phyloP scores from a whole-genome alignment of 1,140 invertebrate genomes.

The Drosophila micromelanica region DNA sequence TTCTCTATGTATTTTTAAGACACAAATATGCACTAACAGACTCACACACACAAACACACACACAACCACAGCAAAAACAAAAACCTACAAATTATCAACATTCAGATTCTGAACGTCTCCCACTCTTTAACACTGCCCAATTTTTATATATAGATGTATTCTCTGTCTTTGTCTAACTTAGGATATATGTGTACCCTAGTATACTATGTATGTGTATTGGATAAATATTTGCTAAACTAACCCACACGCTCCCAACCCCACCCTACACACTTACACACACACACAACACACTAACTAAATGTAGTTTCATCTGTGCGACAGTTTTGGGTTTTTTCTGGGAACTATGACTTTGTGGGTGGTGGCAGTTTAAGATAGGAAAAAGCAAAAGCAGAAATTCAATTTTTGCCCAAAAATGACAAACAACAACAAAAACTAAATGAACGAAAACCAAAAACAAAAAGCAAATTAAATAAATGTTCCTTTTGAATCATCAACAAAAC shows the following conservation, averaged over 20 bases:
- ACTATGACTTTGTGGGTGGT: slow-evolving; percentile 48
- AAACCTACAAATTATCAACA: slow-evolving; percentile 63
- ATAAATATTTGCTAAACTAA: slow-evolving; percentile 52
- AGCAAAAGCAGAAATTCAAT: slow-evolving; percentile 73
- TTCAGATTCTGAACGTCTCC: slow-evolving; percentile 67
- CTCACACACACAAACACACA: slow-evolving; percentile 12
- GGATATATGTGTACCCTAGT: slow-evolving; percentile 68
- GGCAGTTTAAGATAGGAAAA: slow-evolving; percentile 44
- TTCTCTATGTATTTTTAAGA: slow-evolving; percentile 51
- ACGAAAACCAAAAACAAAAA: slow-evolving; percentile 60
- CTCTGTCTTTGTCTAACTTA: slow-evolving; percentile 75
- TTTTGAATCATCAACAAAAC: slow-evolving; percentile 78
- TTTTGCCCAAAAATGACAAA: slow-evolving; percentile 56
- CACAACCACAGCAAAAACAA: too few relatives aligned
- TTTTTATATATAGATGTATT: slow-evolving; percentile 75
- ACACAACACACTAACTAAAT: slow-evolving; percentile 24
- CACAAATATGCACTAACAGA: slow-evolving; percentile 20
- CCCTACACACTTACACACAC: slow-evolving; percentile 30
- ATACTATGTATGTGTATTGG: slow-evolving; percentile 70
- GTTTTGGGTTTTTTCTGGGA: slow-evolving; percentile 37
- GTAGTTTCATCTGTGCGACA: slow-evolving; percentile 39
- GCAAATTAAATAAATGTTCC: slow-evolving; percentile 82
- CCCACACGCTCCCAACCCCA: slow-evolving; percentile 29
- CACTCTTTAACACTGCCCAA: slow-evolving; percentile 64
- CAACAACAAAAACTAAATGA: slow-evolving; percentile 38